These are phyloP conservation scores for Morus bassanus DNA, from an alignment of 2,797 vertebrate genomes.

Conservation along the genomic window DNA sequence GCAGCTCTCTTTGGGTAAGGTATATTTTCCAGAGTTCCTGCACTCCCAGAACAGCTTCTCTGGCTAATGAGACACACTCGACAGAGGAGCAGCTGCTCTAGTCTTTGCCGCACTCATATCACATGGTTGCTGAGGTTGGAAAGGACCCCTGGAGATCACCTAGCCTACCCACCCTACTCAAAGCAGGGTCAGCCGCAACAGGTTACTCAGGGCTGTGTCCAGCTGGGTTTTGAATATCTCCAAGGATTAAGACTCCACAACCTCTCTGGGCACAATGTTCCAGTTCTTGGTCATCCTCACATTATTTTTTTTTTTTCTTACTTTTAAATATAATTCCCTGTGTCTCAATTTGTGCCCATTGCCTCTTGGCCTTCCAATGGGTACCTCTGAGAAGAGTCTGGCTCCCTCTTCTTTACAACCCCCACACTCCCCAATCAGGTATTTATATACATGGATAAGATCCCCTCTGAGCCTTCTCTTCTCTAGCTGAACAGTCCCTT, in stretches of 20 bases:
- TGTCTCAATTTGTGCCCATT: background rate
- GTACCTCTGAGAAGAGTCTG: background rate
- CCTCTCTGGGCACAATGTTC: accelerated
- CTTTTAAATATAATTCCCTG: background rate
- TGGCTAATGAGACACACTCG: background rate
- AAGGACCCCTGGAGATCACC: background rate
- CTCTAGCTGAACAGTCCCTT: background rate
- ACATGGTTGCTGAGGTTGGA: background rate
- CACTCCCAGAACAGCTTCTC: background rate
- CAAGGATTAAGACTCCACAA: background rate
- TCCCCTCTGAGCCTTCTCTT: background rate
- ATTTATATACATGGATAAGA: background rate
- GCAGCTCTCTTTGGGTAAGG: background rate
- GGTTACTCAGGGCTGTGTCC: background rate
- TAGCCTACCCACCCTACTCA: background rate
- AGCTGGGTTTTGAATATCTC: background rate
- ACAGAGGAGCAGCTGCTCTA: background rate
- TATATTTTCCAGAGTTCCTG: background rate
- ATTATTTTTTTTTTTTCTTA: background rate
- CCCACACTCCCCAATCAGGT: background rate
- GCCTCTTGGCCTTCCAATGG: background rate
- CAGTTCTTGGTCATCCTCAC: background rate
- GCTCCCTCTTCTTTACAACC: background rate
- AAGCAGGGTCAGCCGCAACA: background rate
- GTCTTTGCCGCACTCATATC: background rate